Base-by-base conservation (phyloP, 1,140 invertebrate species). In the Metopolophium dirhodum region DNA sequence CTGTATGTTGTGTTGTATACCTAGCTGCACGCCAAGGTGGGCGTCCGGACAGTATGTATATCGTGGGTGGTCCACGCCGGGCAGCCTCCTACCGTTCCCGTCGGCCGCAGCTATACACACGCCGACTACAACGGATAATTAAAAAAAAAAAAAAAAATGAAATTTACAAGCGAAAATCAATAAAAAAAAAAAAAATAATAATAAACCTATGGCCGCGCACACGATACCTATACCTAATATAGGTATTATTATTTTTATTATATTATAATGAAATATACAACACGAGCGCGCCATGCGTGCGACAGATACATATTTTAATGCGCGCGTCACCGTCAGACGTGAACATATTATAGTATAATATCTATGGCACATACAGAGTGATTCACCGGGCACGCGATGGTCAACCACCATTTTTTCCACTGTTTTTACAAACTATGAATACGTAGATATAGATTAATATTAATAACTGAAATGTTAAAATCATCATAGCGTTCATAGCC, bases 21-120 rank as follows among this genome's bases (percentile, higher is more conserved):
- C 61, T 77, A 77, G 61, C 61, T 77, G n/a, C n/a, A 77, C 61
- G 61, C 61, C 88, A 35, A 11, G 88, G 88, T 90, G 88, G 88
- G 88, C 88, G 88, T 61, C 88, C 20, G 88, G 88, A 85, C 88
- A n/a, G 51, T 54, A 26, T 37, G 51, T 54, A 20, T 90, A 54
- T 61, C 88, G 88, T 90, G 88, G 88, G 88, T 90, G 88, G 88
- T 90, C 88, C 51, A 41, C 9, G n/a, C 54, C 83, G 35, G 51
- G 49, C 88, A 90, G 88, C n/a, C n/a, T 90, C 88, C 88, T 90
- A 90, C 88, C 54, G 88, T 90, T 90, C 49, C 51, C 37, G 88
- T 77, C 61, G 61, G 61, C 61, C n/a, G 30, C 61, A n/a, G 61
- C 30, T 77, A 77, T n/a, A n/a, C 4, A n/a, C 61, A n/a, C 57